These are phyloP conservation scores for Drosophila varians DNA, from an alignment of 1,140 invertebrate species.

Conservation along the genomic window DNA sequence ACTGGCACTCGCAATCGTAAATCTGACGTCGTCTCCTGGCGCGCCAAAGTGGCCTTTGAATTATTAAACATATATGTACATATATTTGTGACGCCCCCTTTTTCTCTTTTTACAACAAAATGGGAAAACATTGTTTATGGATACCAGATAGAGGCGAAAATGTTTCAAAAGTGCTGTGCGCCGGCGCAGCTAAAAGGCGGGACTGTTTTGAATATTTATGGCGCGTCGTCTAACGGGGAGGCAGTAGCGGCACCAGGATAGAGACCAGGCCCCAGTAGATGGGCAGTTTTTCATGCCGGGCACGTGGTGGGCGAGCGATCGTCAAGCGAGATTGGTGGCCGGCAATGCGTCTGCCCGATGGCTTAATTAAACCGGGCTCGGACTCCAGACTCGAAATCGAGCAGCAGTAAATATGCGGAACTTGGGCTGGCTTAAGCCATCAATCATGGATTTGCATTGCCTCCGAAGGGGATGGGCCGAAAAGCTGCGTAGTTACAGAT, in stretches of 20 bases:
- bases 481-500: conserved; percentile 22
- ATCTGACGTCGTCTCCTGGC: conserved; percentile 1
- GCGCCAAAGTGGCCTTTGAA: conserved; percentile 49
- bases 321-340: conserved; percentile 32
- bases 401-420: conserved; percentile 55
- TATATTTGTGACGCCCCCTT: conserved; percentile 34
- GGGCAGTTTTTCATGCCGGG: conserved; percentile 46
- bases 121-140: conserved; percentile 54
- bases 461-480: not conserved
- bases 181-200: conserved; percentile 36
- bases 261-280: conserved; percentile 5
- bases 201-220: conserved; percentile 61
- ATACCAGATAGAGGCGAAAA: conserved; percentile 48
- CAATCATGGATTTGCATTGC: conserved; percentile 58
- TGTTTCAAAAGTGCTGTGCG: conserved; percentile 31
- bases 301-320: conserved; percentile 64
- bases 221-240: conserved; percentile 43
- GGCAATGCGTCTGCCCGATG: conserved; percentile 19
- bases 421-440: conserved; percentile 59
- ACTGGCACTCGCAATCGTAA: conserved; percentile 25
- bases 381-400: conserved; percentile 12
- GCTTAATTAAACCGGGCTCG: conserved; percentile 61
- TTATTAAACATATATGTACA: conserved; percentile 47
- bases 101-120: conserved; percentile 24
- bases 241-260: conserved; percentile 1